These are phyloP conservation scores for Numenius phaeopus DNA, from an alignment of 2,797 vertebrate genomes.

Conservation along the genomic window DNA sequence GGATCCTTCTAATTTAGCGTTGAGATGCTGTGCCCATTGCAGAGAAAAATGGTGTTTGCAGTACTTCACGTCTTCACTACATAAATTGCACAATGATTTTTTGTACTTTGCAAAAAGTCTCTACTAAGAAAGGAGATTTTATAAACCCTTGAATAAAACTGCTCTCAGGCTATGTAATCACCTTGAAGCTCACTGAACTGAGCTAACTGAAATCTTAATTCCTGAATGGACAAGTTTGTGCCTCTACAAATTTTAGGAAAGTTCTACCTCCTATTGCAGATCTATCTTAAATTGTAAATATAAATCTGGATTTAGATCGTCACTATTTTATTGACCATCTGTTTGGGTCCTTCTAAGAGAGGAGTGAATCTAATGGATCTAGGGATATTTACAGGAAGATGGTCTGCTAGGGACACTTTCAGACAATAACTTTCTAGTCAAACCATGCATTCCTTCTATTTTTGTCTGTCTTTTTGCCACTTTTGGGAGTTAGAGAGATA, in stretches of 20 bases:
- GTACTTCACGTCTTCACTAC: neutral
- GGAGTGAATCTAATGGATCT: neutral
- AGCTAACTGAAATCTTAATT: neutral
- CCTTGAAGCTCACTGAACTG: neutral
- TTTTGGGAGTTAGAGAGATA: neutral
- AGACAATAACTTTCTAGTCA: neutral
- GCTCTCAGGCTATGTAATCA: neutral
- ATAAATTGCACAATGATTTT: neutral
- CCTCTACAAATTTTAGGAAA: neutral
- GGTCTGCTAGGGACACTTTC: neutral
- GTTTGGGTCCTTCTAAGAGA: neutral
- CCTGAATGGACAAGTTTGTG: neutral
- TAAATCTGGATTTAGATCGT: neutral
- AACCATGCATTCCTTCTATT: neutral
- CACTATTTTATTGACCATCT: neutral
- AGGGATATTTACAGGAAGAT: neutral
- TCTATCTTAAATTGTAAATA: neutral
- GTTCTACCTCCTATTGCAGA: neutral
- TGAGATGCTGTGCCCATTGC: neutral
- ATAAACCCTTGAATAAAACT: neutral
- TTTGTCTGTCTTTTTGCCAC: neutral
- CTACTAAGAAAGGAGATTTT: neutral
- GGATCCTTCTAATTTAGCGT: neutral
- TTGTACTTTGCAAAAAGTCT: neutral
- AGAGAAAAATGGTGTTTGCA: neutral